phyloP scores from a whole-genome alignment of 1,140 invertebrate genomes.

The Neodiprion lecontei region DNA sequence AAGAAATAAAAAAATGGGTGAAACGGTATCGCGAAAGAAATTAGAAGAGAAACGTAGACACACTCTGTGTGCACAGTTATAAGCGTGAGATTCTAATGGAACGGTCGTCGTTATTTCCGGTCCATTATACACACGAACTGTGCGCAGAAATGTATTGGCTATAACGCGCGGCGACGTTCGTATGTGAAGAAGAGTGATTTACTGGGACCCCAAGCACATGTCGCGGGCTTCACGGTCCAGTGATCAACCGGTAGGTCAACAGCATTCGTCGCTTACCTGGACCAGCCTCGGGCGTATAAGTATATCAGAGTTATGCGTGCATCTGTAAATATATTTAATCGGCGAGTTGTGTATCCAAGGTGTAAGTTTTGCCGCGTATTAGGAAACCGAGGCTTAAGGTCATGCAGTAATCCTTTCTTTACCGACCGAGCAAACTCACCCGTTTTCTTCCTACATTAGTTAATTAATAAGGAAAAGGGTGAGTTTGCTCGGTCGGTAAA shows the following conservation, averaged over 20 bases:
- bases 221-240: not conserved
- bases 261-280: slow-evolving; percentile 2
- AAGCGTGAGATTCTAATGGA: not conserved
- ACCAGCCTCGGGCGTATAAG: too few relatives aligned
- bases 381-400: too few relatives aligned
- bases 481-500: too few relatives aligned
- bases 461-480: too few relatives aligned
- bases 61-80: not conserved
- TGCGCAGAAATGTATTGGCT: not conserved
- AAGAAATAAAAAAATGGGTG: not conserved
- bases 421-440: too few relatives aligned
- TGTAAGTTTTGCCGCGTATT: too few relatives aligned
- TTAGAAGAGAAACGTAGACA: not conserved
- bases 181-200: not conserved
- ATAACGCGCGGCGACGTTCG: not conserved
- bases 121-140: not conserved
- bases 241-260: slow-evolving; percentile 2
- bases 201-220: not conserved
- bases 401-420: too few relatives aligned
- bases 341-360: too few relatives aligned
- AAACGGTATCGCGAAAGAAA: not conserved
- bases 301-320: too few relatives aligned
- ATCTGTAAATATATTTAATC: too few relatives aligned
- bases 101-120: not conserved
- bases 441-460: too few relatives aligned